phyloP scores from a whole-genome alignment of 2,888 invertebrate genomes.

The Patella depressa region DNA sequence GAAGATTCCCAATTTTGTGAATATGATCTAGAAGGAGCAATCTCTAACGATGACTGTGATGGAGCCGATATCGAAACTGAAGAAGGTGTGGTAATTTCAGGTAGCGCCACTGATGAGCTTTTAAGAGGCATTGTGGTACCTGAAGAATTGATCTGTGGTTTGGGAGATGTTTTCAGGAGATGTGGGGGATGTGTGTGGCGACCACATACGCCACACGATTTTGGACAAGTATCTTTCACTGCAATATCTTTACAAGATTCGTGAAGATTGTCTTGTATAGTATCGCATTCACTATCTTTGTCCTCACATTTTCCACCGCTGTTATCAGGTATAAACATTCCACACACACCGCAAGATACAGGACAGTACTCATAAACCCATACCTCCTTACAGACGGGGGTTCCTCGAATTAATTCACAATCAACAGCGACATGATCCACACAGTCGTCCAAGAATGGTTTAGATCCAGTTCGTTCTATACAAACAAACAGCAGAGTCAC shows the following conservation, averaged over 20 bases:
- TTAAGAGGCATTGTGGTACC: not conserved
- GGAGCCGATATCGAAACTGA: not conserved
- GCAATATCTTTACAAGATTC: not conserved
- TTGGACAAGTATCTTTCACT: not conserved
- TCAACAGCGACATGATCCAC: not conserved
- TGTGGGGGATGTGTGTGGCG: not conserved
- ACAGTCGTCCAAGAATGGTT: not conserved
- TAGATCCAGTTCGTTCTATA: too few relatives aligned
- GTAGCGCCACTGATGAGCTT: not conserved
- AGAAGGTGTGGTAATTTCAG: not conserved
- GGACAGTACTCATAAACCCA: constrained; percentile 5
- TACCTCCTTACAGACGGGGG: not conserved
- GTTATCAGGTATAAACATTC: not conserved
- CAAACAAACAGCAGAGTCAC: too few relatives aligned
- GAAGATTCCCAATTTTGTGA: too few relatives aligned
- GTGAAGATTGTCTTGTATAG: not conserved
- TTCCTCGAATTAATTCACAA: not conserved
- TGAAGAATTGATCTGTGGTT: not conserved
- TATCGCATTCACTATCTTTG: not conserved
- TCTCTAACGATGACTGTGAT: not conserved
- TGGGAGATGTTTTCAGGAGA: not conserved
- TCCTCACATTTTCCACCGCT: not conserved
- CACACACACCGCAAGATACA: not conserved
- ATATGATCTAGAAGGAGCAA: too few relatives aligned
- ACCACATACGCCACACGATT: not conserved